These are phyloP conservation scores for Microctonus brassicae DNA, from an alignment of 2,888 invertebrate genomes.

Conservation along the genomic window DNA sequence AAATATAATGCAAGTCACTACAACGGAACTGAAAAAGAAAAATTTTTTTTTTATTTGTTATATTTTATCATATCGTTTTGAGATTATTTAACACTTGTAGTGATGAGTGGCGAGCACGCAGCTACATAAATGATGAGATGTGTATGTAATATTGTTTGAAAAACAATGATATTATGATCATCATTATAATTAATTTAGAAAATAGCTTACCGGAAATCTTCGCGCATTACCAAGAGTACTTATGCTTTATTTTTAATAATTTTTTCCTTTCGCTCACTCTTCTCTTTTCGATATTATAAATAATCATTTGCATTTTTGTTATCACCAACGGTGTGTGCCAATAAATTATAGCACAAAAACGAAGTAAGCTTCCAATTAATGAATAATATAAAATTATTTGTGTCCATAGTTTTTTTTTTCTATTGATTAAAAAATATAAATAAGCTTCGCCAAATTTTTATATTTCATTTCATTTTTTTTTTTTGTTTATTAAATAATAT, in stretches of 20 bases:
- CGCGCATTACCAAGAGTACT: background rate
- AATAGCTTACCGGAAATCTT: background rate
- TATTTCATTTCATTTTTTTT: slow-evolving; percentile 29
- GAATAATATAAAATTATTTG: background rate
- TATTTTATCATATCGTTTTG: slow-evolving; percentile 30
- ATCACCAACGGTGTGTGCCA: background rate
- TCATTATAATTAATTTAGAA: slow-evolving; percentile 15
- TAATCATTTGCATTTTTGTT: background rate
- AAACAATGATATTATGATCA: slow-evolving; percentile 6
- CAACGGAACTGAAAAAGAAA: slow-evolving; percentile 19
- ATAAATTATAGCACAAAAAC: background rate
- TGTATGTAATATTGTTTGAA: slow-evolving; percentile 30
- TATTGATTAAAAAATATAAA: slow-evolving; percentile 23
- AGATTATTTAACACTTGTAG: slow-evolving; percentile 31
- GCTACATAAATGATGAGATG: slow-evolving; percentile 15
- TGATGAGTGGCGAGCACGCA: background rate
- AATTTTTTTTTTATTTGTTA: slow-evolving; percentile 23
- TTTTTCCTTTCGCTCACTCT: background rate
- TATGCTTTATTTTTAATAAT: slow-evolving; percentile 25
- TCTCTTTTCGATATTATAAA: background rate
- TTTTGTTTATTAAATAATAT: slow-evolving; percentile 12
- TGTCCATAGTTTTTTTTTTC: slow-evolving; percentile 27
- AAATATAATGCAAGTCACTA: slow-evolving; percentile 30
- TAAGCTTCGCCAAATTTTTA: slow-evolving; percentile 16
- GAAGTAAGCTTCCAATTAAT: background rate